Evolutionary conservation across 2,888 invertebrate genomes (phyloP), one percentile per base, ranked within the genome.

Genomic region (Eristalis intricaria): DNA sequence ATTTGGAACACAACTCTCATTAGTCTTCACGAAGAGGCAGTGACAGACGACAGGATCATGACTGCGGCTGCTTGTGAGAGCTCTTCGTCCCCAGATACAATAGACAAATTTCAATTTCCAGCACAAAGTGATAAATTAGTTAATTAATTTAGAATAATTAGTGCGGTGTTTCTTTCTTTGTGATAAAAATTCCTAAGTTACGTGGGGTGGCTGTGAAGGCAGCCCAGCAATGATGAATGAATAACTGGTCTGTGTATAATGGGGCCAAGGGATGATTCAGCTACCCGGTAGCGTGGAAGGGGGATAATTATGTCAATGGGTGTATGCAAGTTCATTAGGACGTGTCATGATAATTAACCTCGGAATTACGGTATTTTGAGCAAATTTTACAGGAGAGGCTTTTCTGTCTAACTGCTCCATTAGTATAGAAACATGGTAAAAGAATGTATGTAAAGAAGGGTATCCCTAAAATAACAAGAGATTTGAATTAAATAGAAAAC

Each of bases 131-230:
- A 86, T 86, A 86, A 86, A 86, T 86, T 82, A 75, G 83, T 75
- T 86, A 86, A 78, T 86, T 86, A 86, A 86, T 86, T 86, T 78
- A 86, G 78, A 86, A 86, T 86, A 86, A 86, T 83, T 86, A 86
- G 83, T 66, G 75, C 77, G 61, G 75, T 86, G 83, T 82, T 70
- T 82, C 75, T 83, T 70, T 56, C 71, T 65, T 26, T 35, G 65
- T 73, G 73, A 73, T 61, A 75, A 61, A 76, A 69, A 60, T 78
- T 43, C 66, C 35, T 58, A 8, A 50, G 50, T 4, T 50, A 50
- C 19, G 50, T 50, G n/a, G n/a, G n/a, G 43, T 43, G 32, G n/a
- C 19, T 26, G 63, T 22, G 29, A 32, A 32, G 40, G 58, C 29
- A 71, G 71, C 43, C 26, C 38, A 50, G 23, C 74, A 40, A 78